These are phyloP conservation scores for Siphonodentalium dalli DNA, from an alignment of 2,888 invertebrate genomes.

Conservation along the genomic window DNA sequence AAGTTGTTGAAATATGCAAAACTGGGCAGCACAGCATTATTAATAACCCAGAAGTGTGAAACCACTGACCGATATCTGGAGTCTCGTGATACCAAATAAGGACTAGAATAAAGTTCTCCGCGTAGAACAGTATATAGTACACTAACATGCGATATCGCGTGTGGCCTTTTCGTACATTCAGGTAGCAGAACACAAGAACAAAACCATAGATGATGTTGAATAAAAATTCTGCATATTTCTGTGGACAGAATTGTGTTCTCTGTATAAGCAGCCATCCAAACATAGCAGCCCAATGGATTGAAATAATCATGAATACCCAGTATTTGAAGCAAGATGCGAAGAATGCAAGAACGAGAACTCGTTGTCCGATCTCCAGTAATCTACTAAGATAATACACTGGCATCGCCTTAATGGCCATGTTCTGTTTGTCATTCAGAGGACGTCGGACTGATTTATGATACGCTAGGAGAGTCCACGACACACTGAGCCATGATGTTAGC, in stretches of 20 bases:
- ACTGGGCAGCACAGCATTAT: conserved; percentile 55
- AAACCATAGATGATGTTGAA: conserved; percentile 76
- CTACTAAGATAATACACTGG: conserved; percentile 65
- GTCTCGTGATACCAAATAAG: conserved; percentile 64
- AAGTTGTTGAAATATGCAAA: conserved; percentile 54
- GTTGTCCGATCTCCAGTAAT: conserved; percentile 62
- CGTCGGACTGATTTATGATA: conserved; percentile 49
- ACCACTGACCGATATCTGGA: conserved; percentile 52
- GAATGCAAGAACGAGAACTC: conserved; percentile 65
- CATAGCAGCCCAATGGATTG: conserved; percentile 65
- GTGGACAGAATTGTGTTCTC: conserved; percentile 47
- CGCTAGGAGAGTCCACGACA: conserved; percentile 49
- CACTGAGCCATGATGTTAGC: conserved; percentile 48
- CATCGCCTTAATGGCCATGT: conserved; percentile 52
- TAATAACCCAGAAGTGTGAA: conserved; percentile 57
- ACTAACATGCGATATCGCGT: conserved; percentile 71
- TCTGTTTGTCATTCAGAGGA: conserved; percentile 52
- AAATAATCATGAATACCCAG: conserved; percentile 58
- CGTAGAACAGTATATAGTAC: conserved; percentile 65
- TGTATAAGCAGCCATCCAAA: conserved; percentile 64
- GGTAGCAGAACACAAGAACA: conserved; percentile 86
- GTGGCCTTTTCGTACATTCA: conserved; percentile 81
- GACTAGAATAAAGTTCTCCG: conserved; percentile 67
- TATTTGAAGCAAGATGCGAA: conserved; percentile 63
- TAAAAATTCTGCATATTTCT: conserved; percentile 53